phyloP scores from a whole-genome alignment of 1,140 invertebrate genomes.

The Mamestra configurata region DNA sequence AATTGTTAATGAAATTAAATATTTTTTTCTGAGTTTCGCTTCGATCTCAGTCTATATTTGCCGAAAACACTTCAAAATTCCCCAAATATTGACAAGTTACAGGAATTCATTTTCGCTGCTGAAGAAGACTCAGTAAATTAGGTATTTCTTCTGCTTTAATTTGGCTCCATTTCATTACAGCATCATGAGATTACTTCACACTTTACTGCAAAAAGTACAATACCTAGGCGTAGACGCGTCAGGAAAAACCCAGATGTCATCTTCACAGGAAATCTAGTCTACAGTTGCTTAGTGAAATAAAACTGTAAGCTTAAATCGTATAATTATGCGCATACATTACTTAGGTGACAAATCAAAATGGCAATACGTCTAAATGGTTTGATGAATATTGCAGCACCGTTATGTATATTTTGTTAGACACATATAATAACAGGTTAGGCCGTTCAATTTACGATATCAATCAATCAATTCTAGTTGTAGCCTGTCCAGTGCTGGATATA shows the following conservation, averaged over 20 bases:
- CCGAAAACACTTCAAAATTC: too few species aligned
- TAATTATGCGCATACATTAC: conserved; percentile 57
- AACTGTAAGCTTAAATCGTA: conserved; percentile 27
- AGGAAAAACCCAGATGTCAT: conserved; percentile 37
- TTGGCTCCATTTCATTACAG: neutral
- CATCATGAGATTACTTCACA: neutral
- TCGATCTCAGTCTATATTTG: too few species aligned
- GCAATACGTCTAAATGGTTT: neutral
- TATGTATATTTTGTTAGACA: neutral
- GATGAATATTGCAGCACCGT: neutral
- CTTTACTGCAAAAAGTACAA: neutral
- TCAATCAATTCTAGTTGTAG: conserved; percentile 12
- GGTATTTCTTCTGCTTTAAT: neutral
- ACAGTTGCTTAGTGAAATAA: conserved; percentile 15
- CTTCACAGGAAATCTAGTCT: conserved; percentile 7
- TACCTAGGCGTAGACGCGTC: neutral
- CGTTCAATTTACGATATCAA: neutral
- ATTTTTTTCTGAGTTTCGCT: too few species aligned
- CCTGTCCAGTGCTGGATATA: neutral
- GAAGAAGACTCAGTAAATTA: too few species aligned
- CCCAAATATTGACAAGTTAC: too few species aligned
- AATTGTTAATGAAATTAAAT: too few species aligned
- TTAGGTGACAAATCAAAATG: conserved; percentile 17
- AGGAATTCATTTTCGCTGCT: too few species aligned
- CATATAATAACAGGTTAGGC: conserved; percentile 7